phyloP scores from a whole-genome alignment of 2,888 invertebrate genomes.

The Ypsolopha sequella region DNA sequence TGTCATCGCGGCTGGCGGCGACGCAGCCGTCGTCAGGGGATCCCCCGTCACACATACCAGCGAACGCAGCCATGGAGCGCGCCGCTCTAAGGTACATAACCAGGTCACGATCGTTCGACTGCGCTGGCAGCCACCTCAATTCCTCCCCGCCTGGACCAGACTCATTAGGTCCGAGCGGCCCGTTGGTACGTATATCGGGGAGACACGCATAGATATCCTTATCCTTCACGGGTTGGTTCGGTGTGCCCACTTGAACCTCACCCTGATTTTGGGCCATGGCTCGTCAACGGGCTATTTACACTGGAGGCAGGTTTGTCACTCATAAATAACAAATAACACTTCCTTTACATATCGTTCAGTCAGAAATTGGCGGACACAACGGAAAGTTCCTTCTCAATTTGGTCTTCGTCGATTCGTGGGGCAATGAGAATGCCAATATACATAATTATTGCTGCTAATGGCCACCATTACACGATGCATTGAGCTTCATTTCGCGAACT shows the following conservation, averaged over 20 bases:
- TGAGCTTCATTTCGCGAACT: conserved; percentile 51
- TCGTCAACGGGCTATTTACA: conserved; percentile 48
- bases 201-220: conserved; percentile 67
- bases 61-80: conserved; percentile 98
- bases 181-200: conserved; percentile 68
- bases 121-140: conserved; percentile 94
- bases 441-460: conserved; percentile 69
- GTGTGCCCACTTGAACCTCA: conserved; percentile 66
- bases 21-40: conserved; percentile 97
- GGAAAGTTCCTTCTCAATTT: conserved; percentile 27
- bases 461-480: conserved; percentile 70
- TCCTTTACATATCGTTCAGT: conserved; percentile 45
- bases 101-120: conserved; percentile 93
- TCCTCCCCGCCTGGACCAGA: conserved; percentile 80
- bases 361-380: conserved; percentile 23
- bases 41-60: conserved; percentile 98
- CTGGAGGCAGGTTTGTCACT: conserved; percentile 37
- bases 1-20: conserved; percentile 96
- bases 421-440: conserved; percentile 66
- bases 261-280: conserved; percentile 68
- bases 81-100: conserved; percentile 98
- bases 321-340: conserved; percentile 39
- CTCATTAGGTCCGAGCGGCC: conserved; percentile 59
- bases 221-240: conserved; percentile 64
- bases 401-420: conserved; percentile 49